Evolutionary conservation across 2,113 vertebrate species (phyloP).

Genomic region (Oryzias curvinotus): DNA sequence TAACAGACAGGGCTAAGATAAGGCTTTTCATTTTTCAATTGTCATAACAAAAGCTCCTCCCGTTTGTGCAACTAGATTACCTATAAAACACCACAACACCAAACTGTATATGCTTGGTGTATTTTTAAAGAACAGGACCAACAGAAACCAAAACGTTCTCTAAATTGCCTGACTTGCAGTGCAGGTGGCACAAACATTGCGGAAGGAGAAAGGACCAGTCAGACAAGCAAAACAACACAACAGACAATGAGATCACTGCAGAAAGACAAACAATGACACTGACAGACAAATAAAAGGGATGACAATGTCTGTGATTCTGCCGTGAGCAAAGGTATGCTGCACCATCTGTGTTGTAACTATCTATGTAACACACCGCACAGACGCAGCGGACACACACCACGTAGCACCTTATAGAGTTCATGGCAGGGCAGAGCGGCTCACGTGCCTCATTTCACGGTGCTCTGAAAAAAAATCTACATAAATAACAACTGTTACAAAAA

Average conservation of each 20-base stretch:
- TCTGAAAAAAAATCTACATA: conserved; percentile 35
- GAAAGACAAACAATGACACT: conserved; percentile 8
- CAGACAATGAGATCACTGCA: background rate
- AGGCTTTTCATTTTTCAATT: too few relatives aligned
- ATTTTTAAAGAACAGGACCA: too few relatives aligned
- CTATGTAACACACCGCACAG: conserved; percentile 49
- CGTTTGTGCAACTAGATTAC: too few relatives aligned
- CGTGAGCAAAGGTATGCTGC: conserved; percentile 46
- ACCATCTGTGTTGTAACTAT: conserved; percentile 65
- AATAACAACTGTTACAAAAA: conserved; percentile 13
- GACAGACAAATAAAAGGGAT: conserved; percentile 4
- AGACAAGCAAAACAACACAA: too few relatives aligned
- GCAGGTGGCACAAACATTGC: too few relatives aligned
- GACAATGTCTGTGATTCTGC: conserved; percentile 37
- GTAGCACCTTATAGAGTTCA: conserved; percentile 31
- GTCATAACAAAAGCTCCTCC: too few relatives aligned
- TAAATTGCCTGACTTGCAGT: too few relatives aligned
- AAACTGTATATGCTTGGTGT: too few relatives aligned
- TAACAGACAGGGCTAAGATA: too few relatives aligned
- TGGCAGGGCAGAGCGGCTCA: conserved; percentile 17
- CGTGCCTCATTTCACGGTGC: conserved; percentile 21
- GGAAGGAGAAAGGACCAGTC: too few relatives aligned
- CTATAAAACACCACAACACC: too few relatives aligned
- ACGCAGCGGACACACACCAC: conserved; percentile 30
- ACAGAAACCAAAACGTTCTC: too few relatives aligned